Percentiles rank a stretch among this genome's conserved stretches.
phyloP scores from a whole-genome alignment of 2,888 invertebrate species.

The Strigamia maritima region DNA sequence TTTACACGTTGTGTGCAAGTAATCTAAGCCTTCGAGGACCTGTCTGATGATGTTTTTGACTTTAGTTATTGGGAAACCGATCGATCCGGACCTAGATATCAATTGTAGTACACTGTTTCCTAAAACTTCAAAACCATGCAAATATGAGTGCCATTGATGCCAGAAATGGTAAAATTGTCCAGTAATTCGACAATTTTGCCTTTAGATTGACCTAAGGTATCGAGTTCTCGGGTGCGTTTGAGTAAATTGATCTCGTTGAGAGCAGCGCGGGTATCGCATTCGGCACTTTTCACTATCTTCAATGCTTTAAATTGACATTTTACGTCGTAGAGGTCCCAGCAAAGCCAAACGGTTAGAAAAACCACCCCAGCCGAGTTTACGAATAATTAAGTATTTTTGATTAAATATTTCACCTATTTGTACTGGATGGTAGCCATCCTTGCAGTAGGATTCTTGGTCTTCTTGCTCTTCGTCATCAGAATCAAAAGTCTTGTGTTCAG shows the following conservation, averaged over 20 bases:
- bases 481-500: no score
- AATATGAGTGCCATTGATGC: constrained; percentile 96
- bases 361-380: constrained; percentile 97
- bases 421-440: constrained; percentile 97
- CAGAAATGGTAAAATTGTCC: constrained; percentile 97
- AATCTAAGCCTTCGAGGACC: no score
- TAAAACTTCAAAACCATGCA: constrained; percentile 99
- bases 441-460: constrained; percentile 93
- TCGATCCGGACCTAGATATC: constrained; percentile 96
- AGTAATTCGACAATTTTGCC: constrained; percentile 95
- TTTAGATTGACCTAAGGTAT: no score
- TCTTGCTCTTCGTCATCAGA: no score
- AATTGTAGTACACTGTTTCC: constrained; percentile 97
- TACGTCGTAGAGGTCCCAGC: constrained; percentile 81
- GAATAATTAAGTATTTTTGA: constrained; percentile 91
- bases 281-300: constrained; percentile 79
- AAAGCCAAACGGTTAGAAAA: constrained; percentile 99
- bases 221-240: constrained; percentile 79
- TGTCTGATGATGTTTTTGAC: constrained; percentile 94
- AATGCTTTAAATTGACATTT: not conserved
- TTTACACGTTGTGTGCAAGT: no score
- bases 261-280: no score
- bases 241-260: constrained; percentile 99
- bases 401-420: constrained; percentile 95
- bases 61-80: constrained; percentile 92